Evolutionary conservation across 2,113 vertebrate species (phyloP).

Genomic region (Anguilla rostrata): DNA sequence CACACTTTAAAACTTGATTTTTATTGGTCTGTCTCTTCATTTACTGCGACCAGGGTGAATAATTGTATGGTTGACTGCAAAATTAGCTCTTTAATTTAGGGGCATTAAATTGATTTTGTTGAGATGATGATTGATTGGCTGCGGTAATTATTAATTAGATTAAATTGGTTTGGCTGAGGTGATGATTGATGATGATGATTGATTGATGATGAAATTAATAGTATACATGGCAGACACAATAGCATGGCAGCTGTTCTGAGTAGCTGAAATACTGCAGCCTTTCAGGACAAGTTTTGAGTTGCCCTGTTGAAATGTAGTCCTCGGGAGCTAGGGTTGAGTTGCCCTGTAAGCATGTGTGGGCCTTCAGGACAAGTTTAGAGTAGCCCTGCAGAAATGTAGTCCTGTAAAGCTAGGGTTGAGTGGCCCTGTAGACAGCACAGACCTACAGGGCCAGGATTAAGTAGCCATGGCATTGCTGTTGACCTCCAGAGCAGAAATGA

Average conservation of each 20-base stretch:
- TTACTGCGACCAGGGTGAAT: not conserved
- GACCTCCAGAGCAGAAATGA: not conserved
- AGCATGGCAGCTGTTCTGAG: not conserved
- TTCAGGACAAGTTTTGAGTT: too few relatives aligned
- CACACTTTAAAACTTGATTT: not conserved
- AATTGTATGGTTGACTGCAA: too few relatives aligned
- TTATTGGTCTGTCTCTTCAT: not conserved
- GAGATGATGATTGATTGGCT: not conserved
- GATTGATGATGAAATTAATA: not conserved
- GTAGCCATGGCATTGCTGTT: not conserved
- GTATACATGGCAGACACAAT: not conserved
- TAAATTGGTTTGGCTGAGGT: not conserved
- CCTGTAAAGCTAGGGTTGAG: not conserved
- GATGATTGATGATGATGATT: not conserved
- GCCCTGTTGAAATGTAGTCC: too few relatives aligned
- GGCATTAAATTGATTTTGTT: not conserved
- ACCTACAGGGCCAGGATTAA: not conserved
- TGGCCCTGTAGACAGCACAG: not conserved
- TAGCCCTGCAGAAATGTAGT: not conserved
- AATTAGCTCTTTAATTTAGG: not conserved
- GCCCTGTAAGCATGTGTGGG: not conserved
- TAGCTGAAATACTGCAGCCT: not conserved
- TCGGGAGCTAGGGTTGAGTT: too few relatives aligned
- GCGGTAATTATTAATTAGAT: not conserved
- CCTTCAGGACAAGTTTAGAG: not conserved